These are phyloP conservation scores for Thymelicus sylvestris DNA, from an alignment of 2,888 invertebrate species.

Conservation along the genomic window DNA sequence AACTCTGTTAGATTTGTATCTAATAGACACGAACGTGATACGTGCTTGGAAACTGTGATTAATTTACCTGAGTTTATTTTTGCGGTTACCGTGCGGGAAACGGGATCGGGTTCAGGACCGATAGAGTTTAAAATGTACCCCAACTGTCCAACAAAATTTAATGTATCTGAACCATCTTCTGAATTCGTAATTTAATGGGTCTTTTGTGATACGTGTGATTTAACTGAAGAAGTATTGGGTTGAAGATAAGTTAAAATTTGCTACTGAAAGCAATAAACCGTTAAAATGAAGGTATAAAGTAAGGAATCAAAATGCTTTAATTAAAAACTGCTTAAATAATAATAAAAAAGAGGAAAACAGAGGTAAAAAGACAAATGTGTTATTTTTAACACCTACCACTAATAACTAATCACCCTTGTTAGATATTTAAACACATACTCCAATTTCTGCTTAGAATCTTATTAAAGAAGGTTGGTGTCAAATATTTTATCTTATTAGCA, in stretches of 20 bases:
- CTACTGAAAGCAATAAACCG: neutral
- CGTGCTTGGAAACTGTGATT: conserved; percentile 37
- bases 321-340: too few species aligned
- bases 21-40: conserved; percentile 35
- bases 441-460: too few species aligned
- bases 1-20: conserved; percentile 31
- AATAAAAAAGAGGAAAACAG: too few species aligned
- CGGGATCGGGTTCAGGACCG: conserved; percentile 24
- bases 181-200: conserved; percentile 29
- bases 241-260: neutral
- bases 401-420: too few species aligned
- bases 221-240: conserved; percentile 12
- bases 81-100: conserved; percentile 18
- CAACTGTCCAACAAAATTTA: conserved; percentile 28
- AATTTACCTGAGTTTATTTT: conserved; percentile 37
- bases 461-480: too few species aligned
- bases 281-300: too few species aligned
- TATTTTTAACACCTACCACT: too few species aligned
- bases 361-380: too few species aligned
- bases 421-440: too few species aligned
- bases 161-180: conserved; percentile 35
- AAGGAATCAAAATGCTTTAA: too few species aligned
- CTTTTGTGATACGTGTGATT: neutral
- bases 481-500: too few species aligned
- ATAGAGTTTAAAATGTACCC: conserved; percentile 27